These are phyloP conservation scores for Drosophila micromelanica DNA, from an alignment of 1,140 invertebrate species.

Conservation along the genomic window DNA sequence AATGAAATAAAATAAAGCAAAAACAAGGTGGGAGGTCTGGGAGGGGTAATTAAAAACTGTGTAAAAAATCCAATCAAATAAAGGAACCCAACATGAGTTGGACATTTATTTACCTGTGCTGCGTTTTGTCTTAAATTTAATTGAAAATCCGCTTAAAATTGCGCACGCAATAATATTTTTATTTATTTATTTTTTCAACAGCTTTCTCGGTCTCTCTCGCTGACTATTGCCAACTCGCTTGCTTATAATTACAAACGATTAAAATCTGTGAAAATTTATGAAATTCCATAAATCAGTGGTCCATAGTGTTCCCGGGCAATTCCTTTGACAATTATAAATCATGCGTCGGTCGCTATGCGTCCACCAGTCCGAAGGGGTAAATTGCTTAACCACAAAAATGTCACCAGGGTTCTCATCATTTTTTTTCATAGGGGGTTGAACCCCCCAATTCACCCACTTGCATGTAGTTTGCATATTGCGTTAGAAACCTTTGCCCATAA, in stretches of 20 bases:
- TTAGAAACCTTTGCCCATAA: constrained; percentile 20
- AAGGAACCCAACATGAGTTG: constrained; percentile 31
- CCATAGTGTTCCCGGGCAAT: constrained; percentile 35
- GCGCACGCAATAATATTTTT: constrained; percentile 25
- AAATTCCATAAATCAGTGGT: constrained; percentile 79
- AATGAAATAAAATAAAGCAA: constrained; percentile 75
- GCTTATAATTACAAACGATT: constrained; percentile 77
- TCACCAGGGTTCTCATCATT: constrained; percentile 32
- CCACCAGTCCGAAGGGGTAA: constrained; percentile 44
- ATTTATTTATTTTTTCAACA: constrained; percentile 4
- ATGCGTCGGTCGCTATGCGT: constrained; percentile 48
- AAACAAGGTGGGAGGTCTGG: neutral
- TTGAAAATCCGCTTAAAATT: constrained; percentile 60
- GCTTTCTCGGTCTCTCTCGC: neutral
- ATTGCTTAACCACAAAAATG: constrained; percentile 75
- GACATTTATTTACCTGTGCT: constrained; percentile 51
- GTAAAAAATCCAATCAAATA: constrained; percentile 75
- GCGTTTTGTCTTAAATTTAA: constrained; percentile 73
- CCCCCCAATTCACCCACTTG: constrained; percentile 19
- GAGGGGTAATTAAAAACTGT: constrained; percentile 1
- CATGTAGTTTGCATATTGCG: constrained; percentile 45
- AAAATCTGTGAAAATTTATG: constrained; percentile 81
- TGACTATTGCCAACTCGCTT: constrained; percentile 7
- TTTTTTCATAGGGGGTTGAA: too few relatives aligned
- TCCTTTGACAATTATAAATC: constrained; percentile 82